phyloP scores from a whole-genome alignment of 2,888 invertebrate genomes.

The Meiosimyza decipiens region DNA sequence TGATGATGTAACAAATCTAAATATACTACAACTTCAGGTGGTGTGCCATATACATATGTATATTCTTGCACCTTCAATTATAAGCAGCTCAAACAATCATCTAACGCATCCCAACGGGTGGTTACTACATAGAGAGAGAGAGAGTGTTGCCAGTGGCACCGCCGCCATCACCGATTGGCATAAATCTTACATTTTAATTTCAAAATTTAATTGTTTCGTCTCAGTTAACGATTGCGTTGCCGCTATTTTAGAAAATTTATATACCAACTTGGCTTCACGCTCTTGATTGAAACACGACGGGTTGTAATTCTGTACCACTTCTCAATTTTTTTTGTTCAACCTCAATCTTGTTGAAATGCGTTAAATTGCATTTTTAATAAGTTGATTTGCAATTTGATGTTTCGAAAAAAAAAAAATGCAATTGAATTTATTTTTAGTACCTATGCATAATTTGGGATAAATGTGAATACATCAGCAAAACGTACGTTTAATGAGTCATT shows the following conservation, averaged over 20 bases:
- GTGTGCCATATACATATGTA: too few relatives aligned
- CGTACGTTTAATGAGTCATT: too few relatives aligned
- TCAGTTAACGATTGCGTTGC: slow-evolving; percentile 1
- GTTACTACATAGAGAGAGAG: slow-evolving; percentile 1
- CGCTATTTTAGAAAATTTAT: slow-evolving; percentile 23
- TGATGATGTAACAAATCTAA: too few relatives aligned
- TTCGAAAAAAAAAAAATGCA: background rate
- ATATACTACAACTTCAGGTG: too few relatives aligned
- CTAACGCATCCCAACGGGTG: slow-evolving; percentile 35
- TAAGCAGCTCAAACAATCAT: background rate
- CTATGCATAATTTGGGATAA: too few relatives aligned
- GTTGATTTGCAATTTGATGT: background rate
- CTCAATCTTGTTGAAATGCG: too few relatives aligned
- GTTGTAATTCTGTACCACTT: slow-evolving; percentile 11
- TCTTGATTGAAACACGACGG: slow-evolving; percentile 31
- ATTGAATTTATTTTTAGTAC: background rate
- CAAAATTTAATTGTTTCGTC: slow-evolving; percentile 16
- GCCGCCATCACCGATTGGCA: background rate
- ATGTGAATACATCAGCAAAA: too few relatives aligned
- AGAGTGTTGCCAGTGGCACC: background rate
- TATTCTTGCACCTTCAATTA: slow-evolving; percentile 19
- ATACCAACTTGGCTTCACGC: slow-evolving; percentile 4
- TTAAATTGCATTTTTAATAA: too few relatives aligned
- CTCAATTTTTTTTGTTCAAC: background rate
- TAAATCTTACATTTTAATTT: background rate